Conservation (phyloP, 92 coral and sea anemone species). For the Porites lobata region DNA sequence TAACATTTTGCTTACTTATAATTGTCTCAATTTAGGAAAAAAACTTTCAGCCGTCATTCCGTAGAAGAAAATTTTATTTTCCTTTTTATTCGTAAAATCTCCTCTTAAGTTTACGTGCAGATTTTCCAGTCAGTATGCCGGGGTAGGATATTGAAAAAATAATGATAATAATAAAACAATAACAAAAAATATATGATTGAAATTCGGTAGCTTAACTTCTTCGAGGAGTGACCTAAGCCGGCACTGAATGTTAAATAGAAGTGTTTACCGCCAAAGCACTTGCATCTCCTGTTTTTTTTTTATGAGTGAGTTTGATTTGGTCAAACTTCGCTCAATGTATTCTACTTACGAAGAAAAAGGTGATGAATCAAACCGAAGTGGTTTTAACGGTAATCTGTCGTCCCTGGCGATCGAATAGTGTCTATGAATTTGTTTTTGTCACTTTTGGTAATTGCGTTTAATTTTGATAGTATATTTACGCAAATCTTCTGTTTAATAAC, state of each 20-base stretch:
- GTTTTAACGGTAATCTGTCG: constrained; percentile 5
- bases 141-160: neutral
- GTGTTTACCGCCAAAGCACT: neutral
- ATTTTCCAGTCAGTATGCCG: neutral
- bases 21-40: too few relatives aligned
- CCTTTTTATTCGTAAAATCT: neutral
- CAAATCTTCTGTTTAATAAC: neutral
- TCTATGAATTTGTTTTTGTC: neutral
- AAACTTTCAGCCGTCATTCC: too few relatives aligned
- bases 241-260: neutral
- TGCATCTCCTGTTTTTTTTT: neutral
- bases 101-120: neutral
- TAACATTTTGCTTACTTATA: too few relatives aligned
- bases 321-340: neutral
- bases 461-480: neutral
- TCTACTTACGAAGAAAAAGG: neutral
- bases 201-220: neutral
- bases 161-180: neutral
- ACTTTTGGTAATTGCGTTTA: neutral
- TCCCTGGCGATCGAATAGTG: constrained; percentile 1
- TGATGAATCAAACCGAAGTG: constrained; percentile 13
- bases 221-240: neutral
- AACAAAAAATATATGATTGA: neutral
- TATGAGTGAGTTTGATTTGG: neutral
- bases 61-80: too few relatives aligned